Evolutionary conservation across 2,797 vertebrate species (phyloP).

Genomic region (Antennarius maculatus): DNA sequence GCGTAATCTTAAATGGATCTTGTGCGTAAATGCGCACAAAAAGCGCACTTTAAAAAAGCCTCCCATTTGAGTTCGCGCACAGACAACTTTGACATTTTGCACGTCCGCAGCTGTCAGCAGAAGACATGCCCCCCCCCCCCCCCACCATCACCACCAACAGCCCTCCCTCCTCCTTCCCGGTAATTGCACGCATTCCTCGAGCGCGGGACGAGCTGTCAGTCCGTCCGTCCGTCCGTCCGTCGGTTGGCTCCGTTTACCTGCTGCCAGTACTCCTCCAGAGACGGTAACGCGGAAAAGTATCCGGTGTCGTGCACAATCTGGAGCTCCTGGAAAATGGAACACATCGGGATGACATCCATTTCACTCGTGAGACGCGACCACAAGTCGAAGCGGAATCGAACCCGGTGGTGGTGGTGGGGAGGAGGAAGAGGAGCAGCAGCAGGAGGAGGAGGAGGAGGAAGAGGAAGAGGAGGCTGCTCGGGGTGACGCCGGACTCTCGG

Average conservation of each 20-base stretch:
- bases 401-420: neutral
- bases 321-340: constrained; percentile 99
- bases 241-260: constrained; percentile 83
- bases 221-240: constrained; percentile 9
- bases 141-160: too few species aligned
- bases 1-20: too few species aligned
- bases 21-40: too few species aligned
- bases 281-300: constrained; percentile 96
- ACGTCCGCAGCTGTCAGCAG: constrained; percentile 50
- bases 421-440: too few species aligned
- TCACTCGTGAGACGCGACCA: constrained; percentile 55
- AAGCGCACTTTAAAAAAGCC: too few species aligned
- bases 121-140: constrained; percentile 4
- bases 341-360: constrained; percentile 99
- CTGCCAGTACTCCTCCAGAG: constrained; percentile 98
- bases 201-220: constrained; percentile 16
- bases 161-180: too few species aligned
- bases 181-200: constrained; percentile 20
- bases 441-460: too few species aligned
- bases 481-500: constrained; percentile 28
- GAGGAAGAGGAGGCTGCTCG: neutral
- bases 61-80: neutral
- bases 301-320: constrained; percentile 98
- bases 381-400: constrained; percentile 42
- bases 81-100: constrained; percentile 44